These are phyloP conservation scores for Acanthosepion lycidas DNA, from an alignment of 2,888 invertebrate genomes.

Conservation along the genomic window DNA sequence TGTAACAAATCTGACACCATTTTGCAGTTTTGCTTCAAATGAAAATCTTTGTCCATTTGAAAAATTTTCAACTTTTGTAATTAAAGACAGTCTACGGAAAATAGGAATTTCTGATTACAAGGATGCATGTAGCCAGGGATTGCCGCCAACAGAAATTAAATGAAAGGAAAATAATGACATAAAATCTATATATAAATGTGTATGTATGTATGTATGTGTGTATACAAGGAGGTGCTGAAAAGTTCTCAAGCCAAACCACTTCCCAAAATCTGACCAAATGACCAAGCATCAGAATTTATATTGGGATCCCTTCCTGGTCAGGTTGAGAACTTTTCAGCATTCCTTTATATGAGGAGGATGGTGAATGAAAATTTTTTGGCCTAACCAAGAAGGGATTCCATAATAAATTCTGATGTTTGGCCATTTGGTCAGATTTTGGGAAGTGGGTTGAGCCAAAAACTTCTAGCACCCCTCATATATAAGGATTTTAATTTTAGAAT, in stretches of 20 bases:
- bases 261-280: too few relatives aligned
- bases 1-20: slow-evolving; percentile 80
- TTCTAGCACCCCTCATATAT: not conserved
- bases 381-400: too few relatives aligned
- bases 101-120: slow-evolving; percentile 74
- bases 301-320: too few relatives aligned
- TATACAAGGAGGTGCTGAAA: not conserved
- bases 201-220: not conserved
- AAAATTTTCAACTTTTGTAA: slow-evolving; percentile 88
- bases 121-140: slow-evolving; percentile 39
- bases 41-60: slow-evolving; percentile 85
- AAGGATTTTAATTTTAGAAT: not conserved
- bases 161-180: not conserved
- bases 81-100: slow-evolving; percentile 87
- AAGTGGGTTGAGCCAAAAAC: too few relatives aligned
- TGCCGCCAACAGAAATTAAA: slow-evolving; percentile 44
- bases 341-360: too few relatives aligned
- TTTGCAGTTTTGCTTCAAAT: slow-evolving; percentile 79
- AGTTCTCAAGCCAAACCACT: too few relatives aligned
- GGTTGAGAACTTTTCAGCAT: too few relatives aligned
- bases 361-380: too few relatives aligned
- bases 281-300: too few relatives aligned
- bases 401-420: too few relatives aligned
- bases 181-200: not conserved
- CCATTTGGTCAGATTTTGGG: too few relatives aligned